Conservation (phyloP, 92 coral and sea anemone species). For the Diadumene lineata region DNA sequence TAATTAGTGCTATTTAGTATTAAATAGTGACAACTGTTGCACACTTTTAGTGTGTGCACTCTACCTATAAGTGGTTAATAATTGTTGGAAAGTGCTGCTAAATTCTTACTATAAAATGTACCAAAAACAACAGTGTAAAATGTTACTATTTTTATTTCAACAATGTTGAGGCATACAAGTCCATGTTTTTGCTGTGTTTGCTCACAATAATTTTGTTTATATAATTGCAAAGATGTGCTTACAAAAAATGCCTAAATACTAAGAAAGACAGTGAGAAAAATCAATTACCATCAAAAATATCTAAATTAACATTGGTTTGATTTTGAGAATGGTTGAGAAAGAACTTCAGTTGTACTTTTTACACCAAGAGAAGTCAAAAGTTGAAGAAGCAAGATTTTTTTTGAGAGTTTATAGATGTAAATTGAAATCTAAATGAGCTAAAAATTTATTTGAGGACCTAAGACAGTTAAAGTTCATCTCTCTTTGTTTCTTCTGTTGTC, state of each 20-base stretch:
- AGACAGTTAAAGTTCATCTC: conserved; percentile 78
- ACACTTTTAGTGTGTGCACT: too few relatives aligned
- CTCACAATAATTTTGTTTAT: background rate
- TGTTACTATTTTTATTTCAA: conserved; percentile 38
- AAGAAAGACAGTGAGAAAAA: background rate
- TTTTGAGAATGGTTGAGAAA: background rate
- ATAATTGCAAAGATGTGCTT: conserved; percentile 17
- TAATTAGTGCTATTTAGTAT: too few relatives aligned
- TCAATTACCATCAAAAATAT: background rate
- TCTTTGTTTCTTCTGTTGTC: conserved; percentile 66
- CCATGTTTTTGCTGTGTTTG: conserved; percentile 18
- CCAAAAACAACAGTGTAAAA: background rate
- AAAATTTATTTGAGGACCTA: conserved; percentile 51
- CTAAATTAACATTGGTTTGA: conserved; percentile 2
- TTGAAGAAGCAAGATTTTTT: background rate
- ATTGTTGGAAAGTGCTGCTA: too few relatives aligned
- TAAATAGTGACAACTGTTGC: too few relatives aligned
- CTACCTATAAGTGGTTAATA: too few relatives aligned
- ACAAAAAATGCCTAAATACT: conserved; percentile 11
- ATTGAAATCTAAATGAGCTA: conserved; percentile 10
- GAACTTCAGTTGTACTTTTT: background rate
- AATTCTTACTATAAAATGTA: background rate
- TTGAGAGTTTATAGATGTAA: background rate
- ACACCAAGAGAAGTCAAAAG: conserved; percentile 8
- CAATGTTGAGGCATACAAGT: conserved; percentile 37